Base-by-base conservation (phyloP, 2,888 invertebrate species). In the Phania funesta region DNA sequence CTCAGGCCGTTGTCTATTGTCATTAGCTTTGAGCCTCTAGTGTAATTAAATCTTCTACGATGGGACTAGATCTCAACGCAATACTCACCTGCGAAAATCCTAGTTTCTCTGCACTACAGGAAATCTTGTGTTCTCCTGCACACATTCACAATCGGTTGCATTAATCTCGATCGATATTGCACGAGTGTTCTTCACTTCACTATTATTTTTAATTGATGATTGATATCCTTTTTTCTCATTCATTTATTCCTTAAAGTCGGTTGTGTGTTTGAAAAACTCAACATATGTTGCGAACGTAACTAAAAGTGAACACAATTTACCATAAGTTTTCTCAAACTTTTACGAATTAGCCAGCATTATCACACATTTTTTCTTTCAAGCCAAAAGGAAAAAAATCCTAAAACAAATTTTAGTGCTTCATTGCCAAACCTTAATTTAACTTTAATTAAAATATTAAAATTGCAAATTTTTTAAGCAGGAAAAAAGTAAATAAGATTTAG, bases 391-490 rank as follows among this genome's bases (percentile, higher is more conserved):
- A 22, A 35, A 4, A 41, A 20, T 38, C n/a, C 11, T 38, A 13
- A 38, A 38, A 38, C 9, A 1, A 52, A 11, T 44, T 60, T 16
- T 52, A 35, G 26, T 38, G 68, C 38, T 79, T 60, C 52, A 79
- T 60, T 73, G 11, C 22, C 41, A 70, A 80, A 80, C 64, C 70
- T 80, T 76, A 65, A 60, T 65, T 70, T 13, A 80, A 71, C 76
- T 76, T 80, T 80, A 76, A 80, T 80, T 80, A 76, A 71, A 70
- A 76, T 67, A 76, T 80, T 71, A 80, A 76, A 80, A 80, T 80
- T 80, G 76, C 71, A 80, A 76, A 67, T 71, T 46, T 38, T 11
- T 41, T 8, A 24, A 20, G n/a, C 26, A 48, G n/a, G 1, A 32
- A 22, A 35, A 26, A 44, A 7, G 26, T 24, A 71, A 35, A 22